These are phyloP conservation scores for Taenioides sp. DNA, from an alignment of 2,797 vertebrate genomes.

Conservation along the genomic window DNA sequence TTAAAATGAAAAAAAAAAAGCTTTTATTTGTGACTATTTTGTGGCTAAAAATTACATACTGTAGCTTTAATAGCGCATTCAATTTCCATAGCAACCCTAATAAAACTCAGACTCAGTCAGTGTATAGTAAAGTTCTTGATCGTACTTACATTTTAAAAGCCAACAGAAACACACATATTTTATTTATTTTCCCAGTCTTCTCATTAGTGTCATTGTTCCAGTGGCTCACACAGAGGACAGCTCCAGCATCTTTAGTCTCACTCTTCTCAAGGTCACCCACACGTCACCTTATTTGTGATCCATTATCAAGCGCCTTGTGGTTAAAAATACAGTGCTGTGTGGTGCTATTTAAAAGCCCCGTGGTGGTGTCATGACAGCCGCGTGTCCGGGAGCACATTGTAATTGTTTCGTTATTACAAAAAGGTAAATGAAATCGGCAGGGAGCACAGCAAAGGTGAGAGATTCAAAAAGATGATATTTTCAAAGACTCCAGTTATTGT, in stretches of 20 bases:
- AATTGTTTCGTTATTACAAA: conserved; percentile 23
- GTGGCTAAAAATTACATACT: no score
- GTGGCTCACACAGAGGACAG: neutral
- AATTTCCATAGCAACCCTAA: no score
- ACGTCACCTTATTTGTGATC: conserved; percentile 12
- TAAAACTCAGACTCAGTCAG: no score
- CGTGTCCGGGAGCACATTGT: conserved; percentile 29
- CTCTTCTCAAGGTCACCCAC: neutral
- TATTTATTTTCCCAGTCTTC: neutral
- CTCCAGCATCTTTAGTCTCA: neutral
- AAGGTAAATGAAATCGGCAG: conserved; percentile 17
- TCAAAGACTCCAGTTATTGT: conserved; percentile 21
- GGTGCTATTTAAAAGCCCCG: conserved; percentile 25
- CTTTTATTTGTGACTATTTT: no score
- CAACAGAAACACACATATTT: neutral
- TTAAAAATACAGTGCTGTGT: conserved; percentile 12
- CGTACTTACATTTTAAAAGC: neutral
- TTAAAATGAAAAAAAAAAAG: no score
- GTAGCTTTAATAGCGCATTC: no score
- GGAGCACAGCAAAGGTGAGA: conserved; percentile 31
- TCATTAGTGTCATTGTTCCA: neutral
- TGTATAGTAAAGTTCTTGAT: no score
- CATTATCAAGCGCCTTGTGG: conserved; percentile 3
- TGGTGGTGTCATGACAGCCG: conserved; percentile 14
- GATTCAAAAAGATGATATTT: conserved; percentile 36